phyloP scores from a whole-genome alignment of 2,888 invertebrate genomes.

The Byasa hedistus region DNA sequence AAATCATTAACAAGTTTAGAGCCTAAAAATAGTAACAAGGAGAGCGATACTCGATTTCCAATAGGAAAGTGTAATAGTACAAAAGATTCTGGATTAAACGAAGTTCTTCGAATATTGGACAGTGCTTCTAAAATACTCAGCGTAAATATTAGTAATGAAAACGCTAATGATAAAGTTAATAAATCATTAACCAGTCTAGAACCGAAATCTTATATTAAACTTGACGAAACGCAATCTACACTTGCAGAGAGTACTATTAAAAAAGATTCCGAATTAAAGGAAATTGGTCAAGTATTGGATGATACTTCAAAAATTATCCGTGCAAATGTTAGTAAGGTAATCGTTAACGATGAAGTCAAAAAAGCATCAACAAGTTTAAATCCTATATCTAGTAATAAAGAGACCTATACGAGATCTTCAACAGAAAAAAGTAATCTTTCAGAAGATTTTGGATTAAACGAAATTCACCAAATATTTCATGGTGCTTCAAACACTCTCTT shows the following conservation, averaged over 20 bases:
- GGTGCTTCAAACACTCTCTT: slow-evolving; percentile 45
- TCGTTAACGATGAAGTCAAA: slow-evolving; percentile 17
- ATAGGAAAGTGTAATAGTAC: slow-evolving; percentile 36
- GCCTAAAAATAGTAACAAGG: slow-evolving; percentile 1
- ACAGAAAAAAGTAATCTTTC: slow-evolving; percentile 36
- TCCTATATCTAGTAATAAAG: slow-evolving; percentile 3
- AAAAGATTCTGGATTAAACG: slow-evolving; percentile 44
- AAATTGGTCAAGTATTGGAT: slow-evolving; percentile 49
- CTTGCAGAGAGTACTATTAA: slow-evolving; percentile 43
- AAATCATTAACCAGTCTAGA: slow-evolving; percentile 44
- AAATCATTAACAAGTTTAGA: background rate
- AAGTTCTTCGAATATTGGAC: slow-evolving; percentile 50
- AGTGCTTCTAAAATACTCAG: slow-evolving; percentile 45
- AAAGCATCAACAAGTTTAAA: background rate
- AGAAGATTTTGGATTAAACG: slow-evolving; percentile 44
- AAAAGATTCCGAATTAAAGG: slow-evolving; percentile 45
- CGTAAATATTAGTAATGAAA: slow-evolving; percentile 32
- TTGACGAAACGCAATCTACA: no score
- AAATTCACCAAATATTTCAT: slow-evolving; percentile 49
- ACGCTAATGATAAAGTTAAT: slow-evolving; percentile 44
- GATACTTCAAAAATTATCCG: slow-evolving; percentile 45
- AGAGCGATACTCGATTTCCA: slow-evolving; percentile 29
- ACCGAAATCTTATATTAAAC: background rate
- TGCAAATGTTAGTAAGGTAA: slow-evolving; percentile 32
- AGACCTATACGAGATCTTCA: slow-evolving; percentile 29